Conservation (phyloP, 2,797 vertebrate species). For the Amblyopsis hoosieri region DNA sequence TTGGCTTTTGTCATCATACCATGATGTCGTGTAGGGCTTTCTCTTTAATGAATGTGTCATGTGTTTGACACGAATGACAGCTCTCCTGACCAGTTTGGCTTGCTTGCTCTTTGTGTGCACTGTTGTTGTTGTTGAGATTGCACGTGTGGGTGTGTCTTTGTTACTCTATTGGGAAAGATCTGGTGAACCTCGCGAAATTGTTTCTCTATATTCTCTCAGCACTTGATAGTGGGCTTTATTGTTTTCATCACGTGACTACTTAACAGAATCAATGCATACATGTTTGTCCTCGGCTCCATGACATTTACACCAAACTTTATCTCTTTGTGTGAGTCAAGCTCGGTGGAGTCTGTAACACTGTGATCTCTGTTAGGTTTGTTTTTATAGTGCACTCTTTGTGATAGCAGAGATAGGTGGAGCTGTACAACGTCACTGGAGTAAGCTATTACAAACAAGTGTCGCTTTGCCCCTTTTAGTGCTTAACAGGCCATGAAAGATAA, state of each 20-base stretch:
- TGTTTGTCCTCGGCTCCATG: too few species aligned
- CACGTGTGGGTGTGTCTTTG: conserved; percentile 36
- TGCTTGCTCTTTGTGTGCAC: conserved; percentile 27
- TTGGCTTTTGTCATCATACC: not conserved
- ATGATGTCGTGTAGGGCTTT: not conserved
- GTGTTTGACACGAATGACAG: conserved; percentile 16
- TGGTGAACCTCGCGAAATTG: not conserved
- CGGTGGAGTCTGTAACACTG: too few species aligned
- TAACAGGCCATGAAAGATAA: too few species aligned
- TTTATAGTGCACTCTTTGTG: conserved; percentile 24
- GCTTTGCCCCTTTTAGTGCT: conserved; percentile 16
- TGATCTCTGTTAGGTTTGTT: conserved; percentile 32
- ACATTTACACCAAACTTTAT: too few species aligned
- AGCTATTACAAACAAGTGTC: conserved; percentile 26
- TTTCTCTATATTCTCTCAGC: conserved; percentile 6
- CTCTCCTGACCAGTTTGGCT: conserved; percentile 59
- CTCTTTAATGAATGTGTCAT: conserved; percentile 13
- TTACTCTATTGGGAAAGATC: not conserved
- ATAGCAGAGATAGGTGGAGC: conserved; percentile 10
- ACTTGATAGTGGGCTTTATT: conserved; percentile 25
- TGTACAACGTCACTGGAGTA: conserved; percentile 18
- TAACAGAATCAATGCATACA: too few species aligned
- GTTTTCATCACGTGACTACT: not conserved
- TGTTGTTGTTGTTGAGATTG: conserved; percentile 16
- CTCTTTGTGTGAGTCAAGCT: too few species aligned